Base-by-base conservation (phyloP, 2,888 invertebrate genomes). In the Volucella inanis region DNA sequence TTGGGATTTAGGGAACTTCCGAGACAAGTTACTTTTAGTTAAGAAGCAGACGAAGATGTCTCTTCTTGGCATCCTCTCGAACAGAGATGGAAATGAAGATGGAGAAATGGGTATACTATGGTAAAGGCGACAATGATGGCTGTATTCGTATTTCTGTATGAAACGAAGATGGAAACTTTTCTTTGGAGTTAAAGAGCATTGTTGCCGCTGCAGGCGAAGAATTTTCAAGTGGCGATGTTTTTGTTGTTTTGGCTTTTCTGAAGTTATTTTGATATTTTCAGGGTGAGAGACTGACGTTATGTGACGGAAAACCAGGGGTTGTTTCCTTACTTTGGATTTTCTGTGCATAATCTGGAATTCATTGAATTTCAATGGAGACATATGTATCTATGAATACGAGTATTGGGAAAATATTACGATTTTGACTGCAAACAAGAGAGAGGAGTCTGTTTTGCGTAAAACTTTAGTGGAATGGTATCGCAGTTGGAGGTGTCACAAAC, bases 101-200 rank as follows among this genome's bases (percentile, higher is more conserved):
- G 49, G 45, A 71, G 41, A 2, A 22, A 22, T 79, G 79, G 62
- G 57, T 65, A 71, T 18, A 18, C 18, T 18, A 18, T 22, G 18
- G 18, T 22, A 22, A 22, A 22, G 18, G 1, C 18, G 18, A 2
- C 18, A 22, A 22, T 22, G 18, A 22, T 22, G 64, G 31, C 67
- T 41, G 9, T 45, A 43, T 54, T 64, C 50, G 62, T 45, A 59
- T 67, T n/a, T 77, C 52, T 77, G 70, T 49, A 64, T 3, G 52
- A n/a, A n/a, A 14, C 18, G 8, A 45, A 43, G 39, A 62, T 74
- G 57, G 45, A 50, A 65, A 64, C 15, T 68, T 70, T 61, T 68
- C 45, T n/a, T 61, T 74, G 41, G 76, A 84, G 71, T 81, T 85
- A 76, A 85, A 85, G 81, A 67, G 61, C 62, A 85, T 77, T 85